phyloP scores from a whole-genome alignment of 2,797 vertebrate genomes.

The Onychomys torridus region DNA sequence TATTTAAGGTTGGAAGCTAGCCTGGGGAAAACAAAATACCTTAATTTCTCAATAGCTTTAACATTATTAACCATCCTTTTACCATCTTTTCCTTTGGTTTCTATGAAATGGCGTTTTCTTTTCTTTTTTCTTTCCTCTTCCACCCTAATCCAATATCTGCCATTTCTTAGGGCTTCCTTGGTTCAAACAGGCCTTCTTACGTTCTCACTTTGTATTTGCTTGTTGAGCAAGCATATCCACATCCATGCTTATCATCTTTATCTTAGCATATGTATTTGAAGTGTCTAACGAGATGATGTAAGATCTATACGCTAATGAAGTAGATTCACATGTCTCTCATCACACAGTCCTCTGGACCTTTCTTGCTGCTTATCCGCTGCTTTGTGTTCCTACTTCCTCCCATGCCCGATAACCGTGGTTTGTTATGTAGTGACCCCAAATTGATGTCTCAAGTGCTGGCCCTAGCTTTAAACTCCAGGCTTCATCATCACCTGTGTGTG shows the following conservation, averaged over 20 bases:
- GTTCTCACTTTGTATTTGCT: constrained; percentile 18
- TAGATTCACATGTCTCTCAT: background rate
- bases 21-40: background rate
- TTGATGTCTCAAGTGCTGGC: background rate
- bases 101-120: background rate
- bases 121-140: constrained; percentile 2
- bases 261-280: background rate
- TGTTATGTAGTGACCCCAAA: background rate
- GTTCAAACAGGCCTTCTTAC: background rate
- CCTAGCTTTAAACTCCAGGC: background rate
- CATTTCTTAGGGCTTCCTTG: background rate
- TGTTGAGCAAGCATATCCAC: background rate
- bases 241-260: background rate
- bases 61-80: background rate
- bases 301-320: background rate
- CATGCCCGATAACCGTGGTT: background rate
- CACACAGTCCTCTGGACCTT: background rate
- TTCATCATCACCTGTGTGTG: background rate
- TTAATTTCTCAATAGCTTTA: constrained; percentile 4
- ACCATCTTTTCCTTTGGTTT: background rate
- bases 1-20: background rate
- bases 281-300: background rate
- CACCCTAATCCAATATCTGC: background rate
- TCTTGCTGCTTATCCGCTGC: background rate
- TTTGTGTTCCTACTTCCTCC: background rate